Evolutionary conservation across 2,888 invertebrate genomes (phyloP), one percentile per base, ranked within the genome.

Genomic region (Netelia virgata): DNA sequence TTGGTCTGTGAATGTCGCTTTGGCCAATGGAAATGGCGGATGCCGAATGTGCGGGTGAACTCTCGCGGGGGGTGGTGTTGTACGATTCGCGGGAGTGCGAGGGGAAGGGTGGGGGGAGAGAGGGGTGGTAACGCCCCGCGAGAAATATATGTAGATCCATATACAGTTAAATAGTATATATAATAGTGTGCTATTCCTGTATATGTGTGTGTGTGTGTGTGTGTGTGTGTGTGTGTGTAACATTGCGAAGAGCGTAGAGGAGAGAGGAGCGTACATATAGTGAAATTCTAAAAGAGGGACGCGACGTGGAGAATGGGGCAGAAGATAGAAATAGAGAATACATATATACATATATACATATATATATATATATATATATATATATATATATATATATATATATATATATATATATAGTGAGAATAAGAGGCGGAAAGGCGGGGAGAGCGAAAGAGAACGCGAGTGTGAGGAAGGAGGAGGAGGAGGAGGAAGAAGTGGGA

Each of bases 1-100:
- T 92, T 93, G 93, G 91, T 91, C 92, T 92, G 90, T 90, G 93
- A 92, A 89, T 93, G 93, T 93, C 93, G 91, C 89, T 84, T 87
- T 90, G 90, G 90, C 93, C 93, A 93, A 93, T 93, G 92, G 92
- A 91, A 92, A 87, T 90, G 87, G 87, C 91, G 88, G 87, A 92
- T 92, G 91, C 91, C 91, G 90, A 92, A 90, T 92, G 92, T 91
- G 69, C 75, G 83, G 87, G 86, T 77, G 84, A 74, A 64, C 77
- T 70, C 89, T 89, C 82, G 84, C 69, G 84, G 82, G 81, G 88
- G 86, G 86, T 47, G 85, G 86, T 90, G 36, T 83, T 83, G 83
- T 73, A 76, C 76, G 84, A 81, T 82, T 84, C 74, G 61, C 61
- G 63, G 55, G 76, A 70, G n/a, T 47, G 66, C 20, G 57, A 76